Base-by-base conservation (phyloP, 2,888 invertebrate species). In the Protodeltote pygarga region DNA sequence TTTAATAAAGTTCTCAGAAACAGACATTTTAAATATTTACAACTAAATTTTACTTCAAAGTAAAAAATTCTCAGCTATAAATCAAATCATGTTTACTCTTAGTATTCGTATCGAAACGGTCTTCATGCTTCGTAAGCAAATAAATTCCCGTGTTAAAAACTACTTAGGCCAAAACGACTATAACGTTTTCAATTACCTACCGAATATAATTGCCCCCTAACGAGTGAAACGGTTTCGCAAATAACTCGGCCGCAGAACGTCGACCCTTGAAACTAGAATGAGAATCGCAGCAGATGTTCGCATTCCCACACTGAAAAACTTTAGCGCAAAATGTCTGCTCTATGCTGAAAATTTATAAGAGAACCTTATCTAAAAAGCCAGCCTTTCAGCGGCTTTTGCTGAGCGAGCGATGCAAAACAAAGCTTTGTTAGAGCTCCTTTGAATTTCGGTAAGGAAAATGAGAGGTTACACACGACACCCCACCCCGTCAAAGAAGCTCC, bases 391-490 rank as follows among this genome's bases (percentile, higher is more conserved):
- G 78, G 85, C 83, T 84, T 83, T 82, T 78, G 82, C 71, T 71
- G 76, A 83, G 83, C 84, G 83, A 78, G 85, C 86, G 85, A 89
- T 87, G 90, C 88, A 89, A 90, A 91, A 90, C 89, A 91, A 91
- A 89, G 90, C 90, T 89, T 91, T 90, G 90, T 87, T 85, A 80
- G 81, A 80, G 80, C 85, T 85, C 85, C 90, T 92, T 91, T 92
- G 89, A 90, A 90, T 89, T 92, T 92, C 71, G 89, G 89, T 83
- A 83, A 85, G 87, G 90, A 90, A 90, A 90, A 91, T 89, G 88
- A 89, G 87, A 86, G 89, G 89, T 87, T 89, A 87, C 87, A 87
- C 83, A 86, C 83, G 81, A 77, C 76, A n/a, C 79, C 74, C 68
- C 74, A 68, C 73, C 70, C 79, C 79, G 80, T 90, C 90, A 91